Conservation (phyloP, 2,113 vertebrate species). For the Azemiops feae region DNA sequence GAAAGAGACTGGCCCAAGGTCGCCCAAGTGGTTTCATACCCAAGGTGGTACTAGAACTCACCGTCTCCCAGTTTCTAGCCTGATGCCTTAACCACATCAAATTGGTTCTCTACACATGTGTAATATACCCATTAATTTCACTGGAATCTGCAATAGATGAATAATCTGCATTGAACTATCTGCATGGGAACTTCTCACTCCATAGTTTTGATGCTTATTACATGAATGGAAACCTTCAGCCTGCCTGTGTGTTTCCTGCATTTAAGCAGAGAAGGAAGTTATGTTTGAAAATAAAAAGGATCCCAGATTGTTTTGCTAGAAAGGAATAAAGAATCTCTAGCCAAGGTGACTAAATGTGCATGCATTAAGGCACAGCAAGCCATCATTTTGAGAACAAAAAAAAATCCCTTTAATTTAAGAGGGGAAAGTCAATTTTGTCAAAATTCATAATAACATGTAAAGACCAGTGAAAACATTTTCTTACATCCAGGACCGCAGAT, state of each 20-base stretch:
- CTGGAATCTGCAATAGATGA: not conserved
- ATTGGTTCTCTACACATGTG: not conserved
- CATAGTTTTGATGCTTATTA: not conserved
- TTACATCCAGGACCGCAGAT: constrained; percentile 87
- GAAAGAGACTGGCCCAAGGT: not conserved
- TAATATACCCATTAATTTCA: not conserved
- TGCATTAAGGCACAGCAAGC: not conserved
- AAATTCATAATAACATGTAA: not conserved
- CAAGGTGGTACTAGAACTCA: not conserved
- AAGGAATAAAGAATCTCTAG: not conserved
- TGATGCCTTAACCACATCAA: not conserved
- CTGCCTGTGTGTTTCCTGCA: not conserved
- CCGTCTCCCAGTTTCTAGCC: not conserved
- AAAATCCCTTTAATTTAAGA: not conserved
- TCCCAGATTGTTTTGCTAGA: not conserved
- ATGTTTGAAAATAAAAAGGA: not conserved
- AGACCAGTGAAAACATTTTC: constrained; percentile 25
- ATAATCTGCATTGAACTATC: not conserved
- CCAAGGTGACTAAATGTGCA: not conserved
- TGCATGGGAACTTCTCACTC: not conserved
- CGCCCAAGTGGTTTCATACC: not conserved
- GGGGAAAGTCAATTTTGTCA: no score
- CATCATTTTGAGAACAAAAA: not conserved
- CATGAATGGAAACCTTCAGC: not conserved
- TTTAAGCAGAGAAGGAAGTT: not conserved